These are phyloP conservation scores for Cistogaster globosa DNA, from an alignment of 2,888 invertebrate species.

Conservation along the genomic window DNA sequence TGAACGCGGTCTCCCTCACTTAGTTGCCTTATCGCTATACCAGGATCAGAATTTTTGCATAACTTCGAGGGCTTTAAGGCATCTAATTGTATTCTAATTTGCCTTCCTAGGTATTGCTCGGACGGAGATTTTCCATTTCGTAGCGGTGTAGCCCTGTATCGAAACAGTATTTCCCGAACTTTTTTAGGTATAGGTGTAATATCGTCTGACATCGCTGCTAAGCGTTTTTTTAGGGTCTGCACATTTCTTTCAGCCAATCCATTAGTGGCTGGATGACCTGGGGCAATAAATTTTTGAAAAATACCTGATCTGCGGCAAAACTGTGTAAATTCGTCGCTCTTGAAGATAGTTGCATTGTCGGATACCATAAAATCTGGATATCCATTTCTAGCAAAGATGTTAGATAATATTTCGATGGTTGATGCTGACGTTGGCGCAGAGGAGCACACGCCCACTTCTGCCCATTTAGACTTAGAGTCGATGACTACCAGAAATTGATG, in stretches of 20 bases:
- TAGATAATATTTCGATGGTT: conserved; percentile 57
- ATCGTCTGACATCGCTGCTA: not conserved
- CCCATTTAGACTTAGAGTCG: conserved; percentile 11
- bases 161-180: not conserved
- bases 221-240: not conserved
- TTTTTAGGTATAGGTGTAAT: not conserved
- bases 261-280: too few species aligned
- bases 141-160: conserved; percentile 3
- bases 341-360: not conserved
- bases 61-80: conserved; percentile 7
- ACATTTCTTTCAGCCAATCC: too few species aligned
- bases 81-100: conserved; percentile 7
- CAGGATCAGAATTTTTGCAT: not conserved
- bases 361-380: not conserved
- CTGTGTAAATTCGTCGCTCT: not conserved
- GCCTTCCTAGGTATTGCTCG: not conserved
- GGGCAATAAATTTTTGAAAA: not conserved
- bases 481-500: conserved; percentile 1
- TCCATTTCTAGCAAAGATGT: conserved; percentile 47
- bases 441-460: conserved; percentile 33
- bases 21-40: not conserved
- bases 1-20: conserved; percentile 4
- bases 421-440: conserved; percentile 49
- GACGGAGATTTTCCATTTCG: conserved; percentile 1
- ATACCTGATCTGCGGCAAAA: not conserved